Conservation (phyloP, 2,888 invertebrate species). For the Mythimna impura region DNA sequence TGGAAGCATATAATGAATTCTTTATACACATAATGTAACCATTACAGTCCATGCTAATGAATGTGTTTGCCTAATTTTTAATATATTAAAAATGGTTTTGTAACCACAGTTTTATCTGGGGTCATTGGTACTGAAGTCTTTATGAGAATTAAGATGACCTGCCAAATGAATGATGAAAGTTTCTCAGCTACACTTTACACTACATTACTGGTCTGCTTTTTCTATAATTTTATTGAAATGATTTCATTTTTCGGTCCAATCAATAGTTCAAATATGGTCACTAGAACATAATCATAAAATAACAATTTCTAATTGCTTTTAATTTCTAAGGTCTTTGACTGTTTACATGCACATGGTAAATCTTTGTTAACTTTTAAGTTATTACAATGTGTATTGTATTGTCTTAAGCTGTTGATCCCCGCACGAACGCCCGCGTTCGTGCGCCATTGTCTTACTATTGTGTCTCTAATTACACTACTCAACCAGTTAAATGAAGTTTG, state of each 20-base stretch:
- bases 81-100: slow-evolving; percentile 67
- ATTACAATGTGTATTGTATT: slow-evolving; percentile 7
- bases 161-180: slow-evolving; percentile 50
- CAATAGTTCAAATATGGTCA: slow-evolving; percentile 11
- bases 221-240: slow-evolving; percentile 5
- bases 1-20: slow-evolving; percentile 72
- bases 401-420: too few relatives aligned
- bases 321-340: slow-evolving; percentile 6
- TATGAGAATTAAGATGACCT: slow-evolving; percentile 52
- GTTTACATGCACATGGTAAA: slow-evolving; percentile 31
- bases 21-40: slow-evolving; percentile 68
- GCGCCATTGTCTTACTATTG: too few relatives aligned
- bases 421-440: too few relatives aligned
- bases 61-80: slow-evolving; percentile 70
- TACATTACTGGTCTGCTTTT: slow-evolving; percentile 22
- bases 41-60: slow-evolving; percentile 74
- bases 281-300: slow-evolving; percentile 8
- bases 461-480: too few relatives aligned
- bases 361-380: slow-evolving; percentile 18
- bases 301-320: slow-evolving; percentile 18
- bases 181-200: slow-evolving; percentile 34
- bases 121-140: slow-evolving; percentile 62
- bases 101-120: slow-evolving; percentile 66
- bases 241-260: slow-evolving; percentile 11
- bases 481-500: background rate